phyloP scores from a whole-genome alignment of 2,888 invertebrate genomes.

The Machimus atricapillus region DNA sequence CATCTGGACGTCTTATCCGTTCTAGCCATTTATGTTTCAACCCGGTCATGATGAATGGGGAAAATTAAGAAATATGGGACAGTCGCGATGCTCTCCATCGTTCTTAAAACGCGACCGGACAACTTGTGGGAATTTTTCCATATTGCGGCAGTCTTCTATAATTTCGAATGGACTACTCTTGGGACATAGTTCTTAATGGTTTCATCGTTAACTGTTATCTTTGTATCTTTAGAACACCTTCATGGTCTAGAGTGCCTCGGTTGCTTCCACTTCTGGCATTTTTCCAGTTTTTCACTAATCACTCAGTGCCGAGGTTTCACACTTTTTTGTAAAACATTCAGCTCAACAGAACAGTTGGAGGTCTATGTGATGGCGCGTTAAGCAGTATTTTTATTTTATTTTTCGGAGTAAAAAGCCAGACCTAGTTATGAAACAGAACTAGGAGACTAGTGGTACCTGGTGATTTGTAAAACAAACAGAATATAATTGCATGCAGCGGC shows the following conservation, averaged over 20 bases:
- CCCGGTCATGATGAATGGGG: background rate
- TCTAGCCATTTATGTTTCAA: background rate
- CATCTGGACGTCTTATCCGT: background rate
- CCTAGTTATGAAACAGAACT: background rate
- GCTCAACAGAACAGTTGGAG: background rate
- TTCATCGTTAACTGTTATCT: slow-evolving; percentile 27
- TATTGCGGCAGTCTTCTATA: background rate
- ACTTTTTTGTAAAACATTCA: background rate
- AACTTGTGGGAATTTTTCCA: background rate
- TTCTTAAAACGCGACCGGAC: slow-evolving; percentile 21
- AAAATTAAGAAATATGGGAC: slow-evolving; percentile 29
- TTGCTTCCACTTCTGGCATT: background rate
- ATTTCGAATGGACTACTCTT: background rate
- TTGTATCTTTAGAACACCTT: slow-evolving; percentile 30
- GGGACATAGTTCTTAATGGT: slow-evolving; percentile 23
- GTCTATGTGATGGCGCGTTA: background rate
- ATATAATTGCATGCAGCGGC: background rate
- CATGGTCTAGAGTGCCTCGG: background rate
- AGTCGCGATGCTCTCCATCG: background rate
- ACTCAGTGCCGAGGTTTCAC: background rate
- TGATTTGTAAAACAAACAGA: background rate
- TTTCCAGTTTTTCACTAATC: background rate
- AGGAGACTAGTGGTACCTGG: background rate
- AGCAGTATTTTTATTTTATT: background rate
- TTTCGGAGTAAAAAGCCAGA: background rate